A percentile compares a stretch with the other conserved stretches of the same genome.
Conservation (phyloP, 2,113 vertebrate genomes). For the Urocitellus parryii region DNA sequence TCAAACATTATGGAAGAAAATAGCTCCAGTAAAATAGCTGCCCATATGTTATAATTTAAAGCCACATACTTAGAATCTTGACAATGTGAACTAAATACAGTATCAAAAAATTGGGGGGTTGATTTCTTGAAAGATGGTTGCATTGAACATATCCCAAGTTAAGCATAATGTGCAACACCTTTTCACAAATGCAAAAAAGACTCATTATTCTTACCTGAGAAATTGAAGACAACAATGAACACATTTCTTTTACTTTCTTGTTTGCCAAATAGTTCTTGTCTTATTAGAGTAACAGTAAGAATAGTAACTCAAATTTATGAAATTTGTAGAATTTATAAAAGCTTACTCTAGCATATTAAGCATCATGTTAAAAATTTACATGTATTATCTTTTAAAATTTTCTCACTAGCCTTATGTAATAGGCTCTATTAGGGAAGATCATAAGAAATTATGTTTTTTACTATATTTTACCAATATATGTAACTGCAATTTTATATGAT, state of each 20-base stretch:
- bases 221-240: not conserved
- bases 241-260: not conserved
- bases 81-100: not conserved
- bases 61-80: not conserved
- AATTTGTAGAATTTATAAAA: not conserved
- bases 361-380: not conserved
- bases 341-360: not conserved
- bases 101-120: not conserved
- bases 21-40: not conserved
- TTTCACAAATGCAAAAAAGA: not conserved
- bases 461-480: not conserved
- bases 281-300: not conserved
- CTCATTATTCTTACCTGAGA: not conserved
- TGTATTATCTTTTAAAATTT: not conserved
- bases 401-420: not conserved
- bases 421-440: not conserved
- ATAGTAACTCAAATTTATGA: conserved; percentile 3
- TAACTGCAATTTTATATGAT: not conserved
- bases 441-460: not conserved
- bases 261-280: not conserved
- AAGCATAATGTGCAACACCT: not conserved
- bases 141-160: not conserved
- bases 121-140: not conserved
- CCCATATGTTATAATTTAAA: conserved; percentile 5
- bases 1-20: not conserved